Evolutionary conservation across 1,140 invertebrate genomes (phyloP).

Genomic region (Anoplophora glabripennis): DNA sequence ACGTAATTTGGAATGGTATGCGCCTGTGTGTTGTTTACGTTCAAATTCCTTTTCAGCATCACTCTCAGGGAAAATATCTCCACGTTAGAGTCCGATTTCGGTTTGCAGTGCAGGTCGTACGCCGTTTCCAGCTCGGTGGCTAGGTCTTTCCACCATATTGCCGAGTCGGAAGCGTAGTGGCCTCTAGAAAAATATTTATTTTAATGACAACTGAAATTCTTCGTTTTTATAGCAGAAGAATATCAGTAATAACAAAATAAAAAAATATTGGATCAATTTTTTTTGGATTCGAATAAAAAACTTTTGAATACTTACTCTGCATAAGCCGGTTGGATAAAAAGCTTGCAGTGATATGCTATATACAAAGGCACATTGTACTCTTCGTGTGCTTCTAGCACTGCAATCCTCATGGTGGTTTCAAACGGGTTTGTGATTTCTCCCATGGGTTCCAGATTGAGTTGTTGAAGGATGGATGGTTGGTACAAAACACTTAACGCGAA

Average conservation of each 20-base stretch:
- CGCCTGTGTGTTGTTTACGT: slow-evolving; percentile 46
- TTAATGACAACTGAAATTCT: too few relatives aligned
- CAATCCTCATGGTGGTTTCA: slow-evolving; percentile 69
- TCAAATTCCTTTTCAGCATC: slow-evolving; percentile 42
- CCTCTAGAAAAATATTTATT: slow-evolving; percentile 49
- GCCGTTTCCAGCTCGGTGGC: slow-evolving; percentile 59
- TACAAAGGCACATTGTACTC: slow-evolving; percentile 73
- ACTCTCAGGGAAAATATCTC: slow-evolving; percentile 65
- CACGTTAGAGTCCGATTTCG: slow-evolving; percentile 55
- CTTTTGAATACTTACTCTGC: slow-evolving; percentile 57
- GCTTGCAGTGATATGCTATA: slow-evolving; percentile 76
- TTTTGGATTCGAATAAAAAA: background rate
- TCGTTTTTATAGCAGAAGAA: too few relatives aligned
- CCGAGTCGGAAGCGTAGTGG: slow-evolving; percentile 66
- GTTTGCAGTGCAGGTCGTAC: slow-evolving; percentile 61
- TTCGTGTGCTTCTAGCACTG: slow-evolving; percentile 70
- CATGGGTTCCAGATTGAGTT: slow-evolving; percentile 58
- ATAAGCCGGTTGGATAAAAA: slow-evolving; percentile 72
- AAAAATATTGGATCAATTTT: background rate
- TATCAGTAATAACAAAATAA: background rate
- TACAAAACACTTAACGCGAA: slow-evolving; percentile 73
- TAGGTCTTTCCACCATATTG: slow-evolving; percentile 80
- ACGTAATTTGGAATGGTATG: slow-evolving; percentile 69
- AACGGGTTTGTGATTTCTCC: slow-evolving; percentile 73
- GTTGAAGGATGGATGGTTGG: slow-evolving; percentile 65